Percentiles rank a stretch among this genome's conserved stretches.
Evolutionary conservation across 2,888 invertebrate genomes (phyloP).

Genomic region (Drosophila barbarae): DNA sequence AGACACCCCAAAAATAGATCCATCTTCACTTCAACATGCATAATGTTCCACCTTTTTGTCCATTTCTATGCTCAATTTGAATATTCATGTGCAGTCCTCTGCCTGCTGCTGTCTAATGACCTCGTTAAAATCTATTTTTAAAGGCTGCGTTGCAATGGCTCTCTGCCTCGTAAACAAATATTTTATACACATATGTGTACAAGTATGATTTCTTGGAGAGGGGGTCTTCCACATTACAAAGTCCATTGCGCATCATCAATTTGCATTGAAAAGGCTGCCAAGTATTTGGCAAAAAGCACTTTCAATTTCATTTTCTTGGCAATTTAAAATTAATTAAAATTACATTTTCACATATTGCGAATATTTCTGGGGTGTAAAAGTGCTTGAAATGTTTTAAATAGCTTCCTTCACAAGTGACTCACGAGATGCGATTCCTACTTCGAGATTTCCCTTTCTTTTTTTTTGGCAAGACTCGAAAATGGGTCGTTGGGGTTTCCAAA

Average conservation of each 20-base stretch:
- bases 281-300: conserved; percentile 28
- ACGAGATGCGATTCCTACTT: conserved; percentile 41
- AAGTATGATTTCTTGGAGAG: conserved; percentile 33
- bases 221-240: conserved; percentile 54
- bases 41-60: conserved; percentile 13
- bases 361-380: conserved; percentile 34
- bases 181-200: conserved; percentile 9
- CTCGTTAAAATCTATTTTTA: conserved; percentile 72
- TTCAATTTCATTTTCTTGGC: conserved; percentile 51
- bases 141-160: conserved; percentile 50
- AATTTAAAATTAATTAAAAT: conserved; percentile 53
- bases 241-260: conserved; percentile 30
- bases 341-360: conserved; percentile 46
- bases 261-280: conserved; percentile 34
- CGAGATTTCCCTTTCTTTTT: conserved; percentile 36
- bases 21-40: conserved; percentile 14
- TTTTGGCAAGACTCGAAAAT: conserved; percentile 45
- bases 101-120: conserved; percentile 58
- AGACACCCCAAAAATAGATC: conserved; percentile 17
- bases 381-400: conserved; percentile 48
- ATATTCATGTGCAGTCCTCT: conserved; percentile 18
- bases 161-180: conserved; percentile 14
- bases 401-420: conserved; percentile 54
- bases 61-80: conserved; percentile 41
- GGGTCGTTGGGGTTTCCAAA: conserved; percentile 52